Percentiles rank a stretch among this genome's conserved stretches.
phyloP scores from a whole-genome alignment of 2,797 vertebrate genomes.

The Lepus oiostolus region DNA sequence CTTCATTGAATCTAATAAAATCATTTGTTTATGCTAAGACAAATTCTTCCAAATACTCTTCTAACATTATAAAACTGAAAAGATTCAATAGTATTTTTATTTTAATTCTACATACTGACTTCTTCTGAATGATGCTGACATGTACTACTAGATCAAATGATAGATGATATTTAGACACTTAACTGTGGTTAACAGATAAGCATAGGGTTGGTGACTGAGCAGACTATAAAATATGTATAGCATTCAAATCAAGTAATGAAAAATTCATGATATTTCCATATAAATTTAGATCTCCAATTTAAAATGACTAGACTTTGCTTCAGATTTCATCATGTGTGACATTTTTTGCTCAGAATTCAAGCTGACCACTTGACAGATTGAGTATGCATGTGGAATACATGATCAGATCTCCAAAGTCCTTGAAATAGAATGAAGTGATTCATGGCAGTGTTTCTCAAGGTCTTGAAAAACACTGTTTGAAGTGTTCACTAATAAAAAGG shows the following conservation, averaged over 20 bases:
- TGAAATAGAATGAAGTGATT: neutral
- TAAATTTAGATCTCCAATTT: neutral
- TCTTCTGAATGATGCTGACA: neutral
- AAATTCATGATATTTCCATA: neutral
- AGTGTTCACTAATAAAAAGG: neutral
- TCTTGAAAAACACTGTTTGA: neutral
- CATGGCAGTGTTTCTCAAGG: neutral
- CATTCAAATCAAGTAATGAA: neutral
- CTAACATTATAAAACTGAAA: neutral
- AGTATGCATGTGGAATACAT: neutral
- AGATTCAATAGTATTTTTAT: neutral
- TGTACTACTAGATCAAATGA: neutral
- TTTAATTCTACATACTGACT: neutral
- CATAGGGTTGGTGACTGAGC: neutral
- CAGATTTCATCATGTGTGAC: neutral
- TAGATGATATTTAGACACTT: neutral
- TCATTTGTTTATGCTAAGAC: neutral
- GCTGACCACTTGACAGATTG: neutral
- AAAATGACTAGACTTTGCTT: neutral
- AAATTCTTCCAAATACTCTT: neutral
- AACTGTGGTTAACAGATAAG: neutral
- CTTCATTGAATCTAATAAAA: neutral
- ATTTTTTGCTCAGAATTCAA: slow-evolving; percentile 9
- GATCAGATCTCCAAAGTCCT: neutral
- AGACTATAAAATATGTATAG: neutral